Base-by-base conservation (phyloP, 1,140 invertebrate species). In the Drosophila kohkoa region DNA sequence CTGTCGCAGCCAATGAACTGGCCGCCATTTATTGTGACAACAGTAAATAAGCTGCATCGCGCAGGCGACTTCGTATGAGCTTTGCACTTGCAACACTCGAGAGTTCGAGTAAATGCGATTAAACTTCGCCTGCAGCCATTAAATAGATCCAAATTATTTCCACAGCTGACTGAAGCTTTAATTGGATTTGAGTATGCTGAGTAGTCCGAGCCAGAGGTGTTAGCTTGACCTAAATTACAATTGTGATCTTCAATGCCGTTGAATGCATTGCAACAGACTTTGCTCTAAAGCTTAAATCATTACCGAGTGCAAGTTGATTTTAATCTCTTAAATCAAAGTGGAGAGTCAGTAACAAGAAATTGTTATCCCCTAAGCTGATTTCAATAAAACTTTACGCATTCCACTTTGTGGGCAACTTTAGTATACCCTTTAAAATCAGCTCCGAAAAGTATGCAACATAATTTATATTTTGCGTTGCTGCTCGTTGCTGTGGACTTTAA, bases 1-100 rank as follows among this genome's bases (percentile, higher is more conserved):
- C 57, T 73, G 64, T 73, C 63, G 69, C 77, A 73, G 77, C 63
- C 74, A 77, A 72, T 79, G 73, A 76, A 76, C 77, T 79, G 30
- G 49, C 62, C 55, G 69, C 62, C 55, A 72, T 77, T 74, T 73
- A 67, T 77, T 77, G 49, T 58, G 70, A 55, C 63, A 62, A 58
- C 69, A 73, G 63, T 58, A 73, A 77, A 72, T 75, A 60, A 71
- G 59, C 73, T 75, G 59, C 52, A 15, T 30, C 62, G 72, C 62
- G 71, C 55, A 15, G 48, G 32, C 54, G 13, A 48, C 41, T 25
- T 25, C 20, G 6, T 35, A 13, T 35, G 43, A 69, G 48, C 57
- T 59, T 59, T 71, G 74, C 59, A 60, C 68, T 77, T 62, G 64
- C 62, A 52, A 41, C 74, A 64, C 62, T 43, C 41, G n/a, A 38